Base-by-base conservation (phyloP, 1,140 invertebrate species). In the Papilio aristodemus region DNA sequence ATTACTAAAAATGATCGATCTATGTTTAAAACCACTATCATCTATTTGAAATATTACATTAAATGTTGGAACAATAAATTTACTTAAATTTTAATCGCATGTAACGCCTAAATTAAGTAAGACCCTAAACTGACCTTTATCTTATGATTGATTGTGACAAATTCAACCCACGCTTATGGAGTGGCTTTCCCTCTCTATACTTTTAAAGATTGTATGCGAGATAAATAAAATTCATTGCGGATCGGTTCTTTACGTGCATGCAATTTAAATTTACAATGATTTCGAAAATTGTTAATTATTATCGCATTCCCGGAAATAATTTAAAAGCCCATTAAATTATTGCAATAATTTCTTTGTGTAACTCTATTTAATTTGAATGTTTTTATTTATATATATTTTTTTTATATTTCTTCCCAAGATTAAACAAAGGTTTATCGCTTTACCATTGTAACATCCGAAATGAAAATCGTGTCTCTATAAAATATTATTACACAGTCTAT, bases 71-170 rank as follows among this genome's bases (percentile, higher is more conserved):
- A 63, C 17, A 39, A n/a, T 22, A 41, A 14, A 43, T 22, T 25
- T 39, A 43, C 10, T 41, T 13, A 41, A 41, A 41, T 13, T 22
- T 10, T 64, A 36, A 66, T 50, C 43, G 25, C 17, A 13, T 66
- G 1, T 36, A 8, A 66, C 63, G 22, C 11, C 41, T 66, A 66
- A 46, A 66, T 50, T 46, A 27, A 17, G 10, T 39, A 64, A 66
- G n/a, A n/a, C 63, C 63, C 63, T 46, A 66, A 66, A 66, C 22
- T 66, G 63, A 66, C 63, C 63, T 66, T n/a, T 66, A 66, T 66
- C 63, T 66, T 66, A 66, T 66, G 63, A 66, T 66, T 66, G 63
- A 66, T 66, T 66, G 63, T 66, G 63, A 66, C 63, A 66, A 66
- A 66, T 66, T 66, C 36, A 50, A 66, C 63, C 41, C 43, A 50